These are phyloP conservation scores for Pseudois nayaur DNA, from an alignment of 2,113 vertebrate genomes.

Conservation along the genomic window DNA sequence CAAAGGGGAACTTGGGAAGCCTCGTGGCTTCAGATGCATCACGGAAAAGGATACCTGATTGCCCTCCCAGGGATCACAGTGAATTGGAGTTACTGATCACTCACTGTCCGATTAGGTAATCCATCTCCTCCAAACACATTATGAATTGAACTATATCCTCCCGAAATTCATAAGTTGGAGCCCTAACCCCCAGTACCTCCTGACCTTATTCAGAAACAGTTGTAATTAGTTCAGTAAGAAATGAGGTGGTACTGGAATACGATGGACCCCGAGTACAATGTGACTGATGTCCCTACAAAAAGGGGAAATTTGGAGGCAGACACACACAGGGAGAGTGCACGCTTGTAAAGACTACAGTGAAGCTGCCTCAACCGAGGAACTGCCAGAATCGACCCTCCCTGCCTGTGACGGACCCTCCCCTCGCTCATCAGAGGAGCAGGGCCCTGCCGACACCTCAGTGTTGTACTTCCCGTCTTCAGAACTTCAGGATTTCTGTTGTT, in stretches of 20 bases:
- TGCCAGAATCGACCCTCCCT: background rate
- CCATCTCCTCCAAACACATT: background rate
- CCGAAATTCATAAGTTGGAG: background rate
- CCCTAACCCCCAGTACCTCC: background rate
- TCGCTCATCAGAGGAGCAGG: fast-evolving
- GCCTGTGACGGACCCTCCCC: background rate
- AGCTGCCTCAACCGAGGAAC: background rate
- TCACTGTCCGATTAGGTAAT: background rate
- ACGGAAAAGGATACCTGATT: background rate
- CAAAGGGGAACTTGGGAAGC: background rate
- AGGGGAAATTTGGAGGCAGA: background rate
- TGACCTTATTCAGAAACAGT: background rate
- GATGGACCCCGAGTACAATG: background rate
- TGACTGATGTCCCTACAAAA: background rate
- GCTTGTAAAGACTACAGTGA: fast-evolving
- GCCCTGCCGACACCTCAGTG: background rate
- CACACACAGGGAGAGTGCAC: fast-evolving
- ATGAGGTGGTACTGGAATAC: background rate
- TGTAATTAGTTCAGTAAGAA: background rate
- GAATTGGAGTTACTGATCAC: background rate
- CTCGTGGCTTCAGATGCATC: background rate
- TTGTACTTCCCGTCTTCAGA: background rate
- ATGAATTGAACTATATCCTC: background rate
- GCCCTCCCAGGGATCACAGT: background rate
- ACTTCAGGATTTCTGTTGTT: background rate